Base-by-base conservation (phyloP, 2,888 invertebrate genomes). In the Xylophagus ater region DNA sequence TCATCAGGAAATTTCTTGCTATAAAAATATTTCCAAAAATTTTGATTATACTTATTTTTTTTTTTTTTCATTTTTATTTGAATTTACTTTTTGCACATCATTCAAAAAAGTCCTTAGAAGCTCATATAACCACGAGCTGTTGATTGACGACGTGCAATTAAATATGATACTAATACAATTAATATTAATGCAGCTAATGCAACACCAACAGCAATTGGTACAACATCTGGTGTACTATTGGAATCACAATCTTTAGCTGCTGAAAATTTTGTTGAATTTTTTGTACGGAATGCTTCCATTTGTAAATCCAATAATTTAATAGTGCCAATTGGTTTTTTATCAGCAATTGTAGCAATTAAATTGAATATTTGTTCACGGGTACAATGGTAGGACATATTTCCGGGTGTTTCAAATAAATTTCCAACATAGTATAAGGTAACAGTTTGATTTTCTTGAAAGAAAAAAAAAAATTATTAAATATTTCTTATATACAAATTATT, bases 131-230 rank as follows among this genome's bases (percentile, higher is more conserved):
- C 90, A 51, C 81, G 73, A 36, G 83, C 78, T 60, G 80, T 81
- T 57, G 78, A 79, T 57, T 86, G 78, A 58, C 84, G 77, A 56
- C 97, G 84, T 43, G 89, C 94, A 57, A 92, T 78, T 48, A 97
- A 74, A 69, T 97, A 98, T 30, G 89, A 90, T 50, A 85, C 74
- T 50, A 98, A 75, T 37, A 98, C 92, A 48, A 94, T 78, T 44
- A 93, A 68, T 47, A 97, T 90, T 42, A 96, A 73, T 35, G 77
- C 86, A 46, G 86, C 89, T 42, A 98, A 71, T 35, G 89, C 87
- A 60, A 88, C 87, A 12, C 97, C 98, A 45, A 98, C 97, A 15
- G 88, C 90, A 58, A 98, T 94, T 17, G 97, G 97, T 41, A 98
- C 94, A 46, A 90, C 76, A 68, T 96, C 96, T 12, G 86, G 78